These are phyloP conservation scores for Caenorhabditis macrosperma DNA, from an alignment of 2,888 invertebrate genomes.

Conservation along the genomic window DNA sequence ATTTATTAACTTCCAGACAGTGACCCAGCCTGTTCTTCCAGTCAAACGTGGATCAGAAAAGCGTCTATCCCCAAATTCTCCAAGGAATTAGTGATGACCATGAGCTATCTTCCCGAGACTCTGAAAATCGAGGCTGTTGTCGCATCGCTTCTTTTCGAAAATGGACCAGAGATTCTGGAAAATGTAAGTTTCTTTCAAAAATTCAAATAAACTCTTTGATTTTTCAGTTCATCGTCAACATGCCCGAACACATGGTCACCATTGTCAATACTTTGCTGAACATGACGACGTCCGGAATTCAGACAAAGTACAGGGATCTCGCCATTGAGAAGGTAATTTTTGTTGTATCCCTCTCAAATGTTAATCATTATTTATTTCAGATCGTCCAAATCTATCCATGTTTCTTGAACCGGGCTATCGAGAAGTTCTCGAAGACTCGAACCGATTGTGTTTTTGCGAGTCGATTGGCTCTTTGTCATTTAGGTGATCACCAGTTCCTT, in stretches of 20 bases:
- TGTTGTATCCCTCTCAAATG: neutral
- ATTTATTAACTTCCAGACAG: conserved; percentile 31
- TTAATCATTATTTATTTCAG: conserved; percentile 10
- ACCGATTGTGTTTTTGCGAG: conserved; percentile 32
- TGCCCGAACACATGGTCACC: conserved; percentile 25
- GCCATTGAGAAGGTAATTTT: conserved; percentile 20
- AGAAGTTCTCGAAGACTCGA: conserved; percentile 20
- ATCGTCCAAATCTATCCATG: conserved; percentile 25
- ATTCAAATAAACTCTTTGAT: no score
- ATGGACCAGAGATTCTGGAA: conserved; percentile 34
- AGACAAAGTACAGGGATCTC: conserved; percentile 17
- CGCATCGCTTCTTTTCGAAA: conserved; percentile 32
- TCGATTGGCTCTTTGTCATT: conserved; percentile 34
- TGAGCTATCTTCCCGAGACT: conserved; percentile 37
- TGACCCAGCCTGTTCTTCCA: conserved; percentile 16
- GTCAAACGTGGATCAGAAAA: conserved; percentile 39
- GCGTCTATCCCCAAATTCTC: conserved; percentile 15
- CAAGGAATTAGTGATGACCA: conserved; percentile 17
- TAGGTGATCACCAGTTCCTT: conserved; percentile 41
- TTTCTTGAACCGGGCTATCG: conserved; percentile 17
- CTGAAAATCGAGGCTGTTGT: conserved; percentile 31
- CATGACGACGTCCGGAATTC: neutral
- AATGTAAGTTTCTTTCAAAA: conserved; percentile 15
- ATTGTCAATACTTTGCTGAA: conserved; percentile 27
- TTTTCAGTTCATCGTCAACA: conserved; percentile 37